These are phyloP conservation scores for Pterocles burchelli DNA, from an alignment of 2,113 vertebrate species.

Conservation along the genomic window DNA sequence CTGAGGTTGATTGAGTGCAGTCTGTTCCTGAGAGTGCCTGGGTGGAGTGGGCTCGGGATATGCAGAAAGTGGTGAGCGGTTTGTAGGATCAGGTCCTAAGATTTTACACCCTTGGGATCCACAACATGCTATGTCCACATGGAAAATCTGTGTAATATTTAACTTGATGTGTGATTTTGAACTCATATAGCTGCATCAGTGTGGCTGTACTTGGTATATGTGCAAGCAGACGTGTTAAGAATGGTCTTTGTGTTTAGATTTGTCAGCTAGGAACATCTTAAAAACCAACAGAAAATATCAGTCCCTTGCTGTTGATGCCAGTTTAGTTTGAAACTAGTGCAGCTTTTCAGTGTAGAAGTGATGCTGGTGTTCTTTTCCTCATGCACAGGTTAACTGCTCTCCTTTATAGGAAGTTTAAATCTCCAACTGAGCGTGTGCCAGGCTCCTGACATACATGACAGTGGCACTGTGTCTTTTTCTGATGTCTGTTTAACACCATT, in stretches of 20 bases:
- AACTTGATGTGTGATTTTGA: background rate
- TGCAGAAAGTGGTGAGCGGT: background rate
- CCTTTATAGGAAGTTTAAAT: conserved; percentile 51
- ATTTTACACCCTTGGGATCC: background rate
- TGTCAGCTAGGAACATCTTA: conserved; percentile 8
- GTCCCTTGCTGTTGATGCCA: background rate
- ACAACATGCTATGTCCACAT: background rate
- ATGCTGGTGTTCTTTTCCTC: background rate
- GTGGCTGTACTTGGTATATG: conserved; percentile 17
- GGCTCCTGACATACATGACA: conserved; percentile 56
- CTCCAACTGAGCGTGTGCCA: conserved; percentile 46
- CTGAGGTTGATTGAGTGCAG: background rate
- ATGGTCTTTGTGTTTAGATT: conserved; percentile 3
- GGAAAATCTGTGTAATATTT: conserved; percentile 2
- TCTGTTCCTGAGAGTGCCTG: background rate
- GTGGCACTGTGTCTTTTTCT: conserved; percentile 52
- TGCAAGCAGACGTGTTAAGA: background rate
- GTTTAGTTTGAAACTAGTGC: background rate
- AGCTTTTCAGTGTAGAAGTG: background rate
- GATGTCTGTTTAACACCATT: conserved; percentile 36
- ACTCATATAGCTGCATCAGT: background rate
- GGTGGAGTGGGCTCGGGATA: background rate
- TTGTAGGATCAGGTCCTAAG: background rate
- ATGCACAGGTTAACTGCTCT: conserved; percentile 10
- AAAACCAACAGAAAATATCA: background rate